These are phyloP conservation scores for Macrosteles quadrilineatus DNA, from an alignment of 1,140 invertebrate species.

Conservation along the genomic window DNA sequence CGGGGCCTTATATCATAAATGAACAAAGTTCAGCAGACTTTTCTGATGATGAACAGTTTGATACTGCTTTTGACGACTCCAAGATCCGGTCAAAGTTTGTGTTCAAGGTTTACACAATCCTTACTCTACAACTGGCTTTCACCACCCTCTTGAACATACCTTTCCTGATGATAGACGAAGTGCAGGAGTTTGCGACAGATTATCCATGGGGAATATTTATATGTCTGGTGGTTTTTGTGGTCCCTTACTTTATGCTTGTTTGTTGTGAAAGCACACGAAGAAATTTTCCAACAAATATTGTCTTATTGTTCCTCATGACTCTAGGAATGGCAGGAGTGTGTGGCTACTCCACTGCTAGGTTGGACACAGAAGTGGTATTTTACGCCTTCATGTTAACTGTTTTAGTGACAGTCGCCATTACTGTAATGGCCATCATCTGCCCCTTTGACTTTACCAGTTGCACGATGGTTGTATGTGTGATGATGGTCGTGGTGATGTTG, in stretches of 20 bases:
- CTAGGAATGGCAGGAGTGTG: slow-evolving; percentile 2
- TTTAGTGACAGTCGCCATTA: background rate
- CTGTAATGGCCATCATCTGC: slow-evolving; percentile 2
- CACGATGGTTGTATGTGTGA: slow-evolving; percentile 11
- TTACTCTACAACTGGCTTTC: background rate
- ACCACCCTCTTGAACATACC: slow-evolving; percentile 3
- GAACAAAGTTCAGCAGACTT: background rate
- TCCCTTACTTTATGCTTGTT: slow-evolving; percentile 8
- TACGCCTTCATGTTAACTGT: slow-evolving; percentile 5
- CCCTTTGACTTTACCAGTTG: slow-evolving; percentile 17
- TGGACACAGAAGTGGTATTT: slow-evolving; percentile 8
- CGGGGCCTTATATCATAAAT: too few species aligned
- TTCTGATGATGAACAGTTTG: background rate
- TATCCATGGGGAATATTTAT: slow-evolving; percentile 2
- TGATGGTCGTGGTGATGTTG: background rate
- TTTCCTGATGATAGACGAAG: background rate
- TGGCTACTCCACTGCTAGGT: background rate
- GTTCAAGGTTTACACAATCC: background rate
- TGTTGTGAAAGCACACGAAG: slow-evolving; percentile 28
- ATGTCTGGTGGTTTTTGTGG: background rate
- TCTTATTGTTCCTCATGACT: slow-evolving; percentile 19
- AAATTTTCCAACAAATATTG: slow-evolving; percentile 23
- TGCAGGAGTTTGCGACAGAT: background rate
- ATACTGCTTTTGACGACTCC: background rate
- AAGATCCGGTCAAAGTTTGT: background rate